These are phyloP conservation scores for Smutsia gigantea DNA, from an alignment of 2,797 vertebrate genomes.

Conservation along the genomic window DNA sequence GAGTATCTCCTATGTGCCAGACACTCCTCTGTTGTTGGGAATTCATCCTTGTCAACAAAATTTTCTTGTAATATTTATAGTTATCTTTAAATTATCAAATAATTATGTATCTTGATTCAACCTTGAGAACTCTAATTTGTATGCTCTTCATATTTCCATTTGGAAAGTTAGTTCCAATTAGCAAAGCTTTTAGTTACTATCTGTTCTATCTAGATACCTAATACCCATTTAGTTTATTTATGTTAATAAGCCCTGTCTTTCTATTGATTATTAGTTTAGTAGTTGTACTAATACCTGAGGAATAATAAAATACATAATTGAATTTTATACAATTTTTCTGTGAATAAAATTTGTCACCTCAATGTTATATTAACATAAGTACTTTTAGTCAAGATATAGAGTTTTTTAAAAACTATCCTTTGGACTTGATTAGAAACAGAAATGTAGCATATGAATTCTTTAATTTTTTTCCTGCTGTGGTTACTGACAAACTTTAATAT, in stretches of 20 bases:
- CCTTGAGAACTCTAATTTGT: constrained; percentile 3
- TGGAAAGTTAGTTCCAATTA: neutral
- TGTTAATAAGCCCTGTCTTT: constrained; percentile 30
- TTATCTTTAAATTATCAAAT: constrained; percentile 31
- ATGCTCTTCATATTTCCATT: constrained; percentile 13
- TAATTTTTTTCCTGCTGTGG: neutral
- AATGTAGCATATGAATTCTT: neutral
- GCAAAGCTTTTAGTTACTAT: constrained; percentile 19
- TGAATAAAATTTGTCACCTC: neutral
- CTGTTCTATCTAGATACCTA: neutral
- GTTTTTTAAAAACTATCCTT: neutral
- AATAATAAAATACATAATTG: neutral
- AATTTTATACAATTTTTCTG: neutral
- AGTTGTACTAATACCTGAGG: neutral
- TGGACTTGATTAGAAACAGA: neutral
- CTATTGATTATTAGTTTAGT: neutral
- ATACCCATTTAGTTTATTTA: constrained; percentile 15
- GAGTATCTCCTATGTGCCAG: neutral
- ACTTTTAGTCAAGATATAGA: neutral
- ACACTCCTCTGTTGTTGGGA: neutral
- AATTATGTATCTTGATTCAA: neutral
- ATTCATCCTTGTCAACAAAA: constrained; percentile 40
- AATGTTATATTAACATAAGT: neutral
- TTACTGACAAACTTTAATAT: neutral
- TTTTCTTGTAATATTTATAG: constrained; percentile 2